Evolutionary conservation across 2,888 invertebrate species (phyloP).

Genomic region (Cryptus viduatorius): DNA sequence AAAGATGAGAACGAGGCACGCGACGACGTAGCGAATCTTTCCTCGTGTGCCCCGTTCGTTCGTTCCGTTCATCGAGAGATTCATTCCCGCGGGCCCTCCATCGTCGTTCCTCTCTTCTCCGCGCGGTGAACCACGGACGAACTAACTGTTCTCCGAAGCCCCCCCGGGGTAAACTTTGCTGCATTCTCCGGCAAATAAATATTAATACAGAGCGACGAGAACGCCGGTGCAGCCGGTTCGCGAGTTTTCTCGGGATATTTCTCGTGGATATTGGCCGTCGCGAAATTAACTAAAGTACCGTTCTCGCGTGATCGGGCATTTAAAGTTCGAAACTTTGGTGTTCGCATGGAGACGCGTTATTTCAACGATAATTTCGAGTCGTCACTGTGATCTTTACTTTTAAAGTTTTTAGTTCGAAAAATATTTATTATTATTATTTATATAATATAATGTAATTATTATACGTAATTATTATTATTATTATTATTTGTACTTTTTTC

Average conservation of each 20-base stretch:
- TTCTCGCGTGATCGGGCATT: slow-evolving; percentile 1
- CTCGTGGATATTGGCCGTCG: background rate
- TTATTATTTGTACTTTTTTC: background rate
- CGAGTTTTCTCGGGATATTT: slow-evolving; percentile 19
- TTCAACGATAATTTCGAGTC: background rate
- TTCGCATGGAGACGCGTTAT: background rate
- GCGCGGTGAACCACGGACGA: slow-evolving; percentile 34
- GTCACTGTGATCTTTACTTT: too few relatives aligned
- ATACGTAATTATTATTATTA: too few relatives aligned
- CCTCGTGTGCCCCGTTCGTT: slow-evolving; percentile 16
- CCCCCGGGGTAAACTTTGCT: slow-evolving; percentile 20
- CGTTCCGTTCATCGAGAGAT: slow-evolving; percentile 28
- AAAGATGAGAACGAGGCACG: slow-evolving; percentile 34
- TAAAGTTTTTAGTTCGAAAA: too few relatives aligned
- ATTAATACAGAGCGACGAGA: slow-evolving; percentile 56
- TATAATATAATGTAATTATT: too few relatives aligned
- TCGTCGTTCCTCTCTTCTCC: slow-evolving; percentile 27
- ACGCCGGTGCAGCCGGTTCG: slow-evolving; percentile 15
- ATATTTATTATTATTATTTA: too few relatives aligned
- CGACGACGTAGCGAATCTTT: slow-evolving; percentile 34
- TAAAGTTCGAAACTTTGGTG: background rate
- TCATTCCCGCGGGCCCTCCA: background rate
- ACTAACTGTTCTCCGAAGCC: slow-evolving; percentile 61
- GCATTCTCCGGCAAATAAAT: slow-evolving; percentile 61
- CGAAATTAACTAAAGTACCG: slow-evolving; percentile 21